These are phyloP conservation scores for Petroica traversi DNA, from an alignment of 2,113 vertebrate species.

Conservation along the genomic window DNA sequence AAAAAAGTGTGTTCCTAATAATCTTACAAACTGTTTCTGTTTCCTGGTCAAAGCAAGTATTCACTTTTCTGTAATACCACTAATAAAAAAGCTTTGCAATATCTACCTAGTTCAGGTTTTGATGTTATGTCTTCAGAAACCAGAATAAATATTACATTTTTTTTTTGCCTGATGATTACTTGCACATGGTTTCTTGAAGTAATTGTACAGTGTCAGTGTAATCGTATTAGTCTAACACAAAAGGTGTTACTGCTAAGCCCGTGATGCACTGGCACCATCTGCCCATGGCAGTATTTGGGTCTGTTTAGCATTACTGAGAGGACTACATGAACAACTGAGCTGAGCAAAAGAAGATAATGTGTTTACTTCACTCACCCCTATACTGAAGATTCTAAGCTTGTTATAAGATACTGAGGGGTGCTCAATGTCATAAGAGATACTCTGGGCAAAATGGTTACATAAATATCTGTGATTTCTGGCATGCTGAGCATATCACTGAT, in stretches of 20 bases:
- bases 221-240: background rate
- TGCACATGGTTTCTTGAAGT: background rate
- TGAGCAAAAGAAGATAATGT: background rate
- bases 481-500: background rate
- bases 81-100: background rate
- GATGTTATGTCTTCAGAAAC: background rate
- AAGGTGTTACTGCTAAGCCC: background rate
- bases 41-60: background rate
- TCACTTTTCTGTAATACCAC: background rate
- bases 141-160: background rate
- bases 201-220: background rate
- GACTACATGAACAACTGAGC: background rate
- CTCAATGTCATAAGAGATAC: background rate
- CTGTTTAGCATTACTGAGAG: background rate
- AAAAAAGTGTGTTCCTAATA: background rate
- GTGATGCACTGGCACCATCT: background rate
- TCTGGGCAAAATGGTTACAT: background rate
- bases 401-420: background rate
- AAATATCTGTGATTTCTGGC: background rate
- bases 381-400: background rate
- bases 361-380: background rate
- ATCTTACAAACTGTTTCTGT: fast-evolving
- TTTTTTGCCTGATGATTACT: background rate
- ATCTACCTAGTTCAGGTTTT: background rate
- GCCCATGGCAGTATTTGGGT: background rate